Evolutionary conservation across 2,113 vertebrate genomes (phyloP).

Genomic region (Elachura formosa): DNA sequence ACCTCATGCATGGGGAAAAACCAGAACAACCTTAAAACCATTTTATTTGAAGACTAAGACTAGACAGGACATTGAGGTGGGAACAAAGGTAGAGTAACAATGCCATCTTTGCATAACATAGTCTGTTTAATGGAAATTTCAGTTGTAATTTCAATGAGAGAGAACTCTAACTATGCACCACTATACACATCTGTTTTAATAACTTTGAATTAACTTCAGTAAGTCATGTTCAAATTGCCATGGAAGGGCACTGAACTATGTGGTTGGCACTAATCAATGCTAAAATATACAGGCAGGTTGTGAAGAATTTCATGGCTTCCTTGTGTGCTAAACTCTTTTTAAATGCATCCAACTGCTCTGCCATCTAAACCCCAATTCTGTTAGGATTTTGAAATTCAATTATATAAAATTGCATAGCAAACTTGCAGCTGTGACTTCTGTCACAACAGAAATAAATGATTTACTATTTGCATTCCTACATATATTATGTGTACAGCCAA

Average conservation of each 20-base stretch:
- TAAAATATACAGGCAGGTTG: not conserved
- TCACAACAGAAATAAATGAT: not conserved
- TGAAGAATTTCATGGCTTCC: not conserved
- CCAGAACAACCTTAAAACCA: not conserved
- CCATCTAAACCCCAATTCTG: not conserved
- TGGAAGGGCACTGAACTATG: not conserved
- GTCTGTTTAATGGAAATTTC: not conserved
- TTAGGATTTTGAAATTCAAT: not conserved
- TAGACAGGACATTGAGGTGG: fast-evolving
- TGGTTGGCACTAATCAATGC: not conserved
- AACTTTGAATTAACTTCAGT: not conserved
- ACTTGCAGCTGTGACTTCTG: not conserved
- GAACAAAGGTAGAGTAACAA: not conserved
- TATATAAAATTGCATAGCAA: not conserved
- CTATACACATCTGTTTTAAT: not conserved
- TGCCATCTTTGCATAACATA: not conserved
- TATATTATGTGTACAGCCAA: not conserved
- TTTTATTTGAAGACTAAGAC: not conserved
- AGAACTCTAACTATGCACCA: not conserved
- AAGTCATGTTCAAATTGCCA: not conserved
- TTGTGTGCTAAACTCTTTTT: not conserved
- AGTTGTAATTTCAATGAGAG: not conserved
- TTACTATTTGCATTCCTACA: not conserved
- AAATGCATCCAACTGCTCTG: not conserved
- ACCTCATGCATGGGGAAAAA: not conserved